Percentiles rank a stretch among this genome's conserved stretches.
These are phyloP conservation scores for Selenia dentaria DNA, from an alignment of 2,888 invertebrate genomes.

Conservation along the genomic window DNA sequence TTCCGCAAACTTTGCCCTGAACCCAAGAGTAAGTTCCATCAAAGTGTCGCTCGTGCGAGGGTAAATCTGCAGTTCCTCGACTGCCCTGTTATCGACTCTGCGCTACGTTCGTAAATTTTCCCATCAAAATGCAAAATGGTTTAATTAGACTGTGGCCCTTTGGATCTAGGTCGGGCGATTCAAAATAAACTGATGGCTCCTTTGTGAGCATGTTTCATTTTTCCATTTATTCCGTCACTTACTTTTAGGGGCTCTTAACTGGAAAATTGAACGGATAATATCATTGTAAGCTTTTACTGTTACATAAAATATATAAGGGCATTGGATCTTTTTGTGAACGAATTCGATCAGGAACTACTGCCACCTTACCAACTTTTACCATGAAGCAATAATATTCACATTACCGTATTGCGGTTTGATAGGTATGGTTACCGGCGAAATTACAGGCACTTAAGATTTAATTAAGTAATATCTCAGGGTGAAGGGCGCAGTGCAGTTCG, in stretches of 20 bases:
- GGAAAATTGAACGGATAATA: slow-evolving; percentile 6
- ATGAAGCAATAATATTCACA: too few species aligned
- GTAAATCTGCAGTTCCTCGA: slow-evolving; percentile 60
- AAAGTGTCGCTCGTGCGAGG: slow-evolving; percentile 42
- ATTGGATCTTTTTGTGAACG: too few species aligned
- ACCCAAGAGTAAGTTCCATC: slow-evolving; percentile 9
- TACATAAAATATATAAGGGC: not conserved
- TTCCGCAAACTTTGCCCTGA: slow-evolving; percentile 16
- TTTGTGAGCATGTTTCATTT: slow-evolving; percentile 65
- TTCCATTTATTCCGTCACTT: slow-evolving; percentile 34
- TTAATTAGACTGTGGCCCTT: slow-evolving; percentile 81
- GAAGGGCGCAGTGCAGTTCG: too few species aligned
- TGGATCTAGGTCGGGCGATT: slow-evolving; percentile 77
- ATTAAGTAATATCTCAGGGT: too few species aligned
- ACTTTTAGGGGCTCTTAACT: slow-evolving; percentile 16
- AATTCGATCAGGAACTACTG: too few species aligned
- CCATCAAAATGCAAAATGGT: slow-evolving; percentile 83
- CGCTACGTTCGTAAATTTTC: slow-evolving; percentile 77
- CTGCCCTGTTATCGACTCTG: slow-evolving; percentile 55
- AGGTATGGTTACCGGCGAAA: too few species aligned
- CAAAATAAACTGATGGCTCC: slow-evolving; percentile 76
- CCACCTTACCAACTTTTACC: too few species aligned
- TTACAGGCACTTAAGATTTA: too few species aligned
- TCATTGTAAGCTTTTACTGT: not conserved
- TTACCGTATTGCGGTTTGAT: too few species aligned